Evolutionary conservation across 2,888 invertebrate genomes (phyloP), one percentile per base, ranked within the genome.

Genomic region (Parnassius apollo): DNA sequence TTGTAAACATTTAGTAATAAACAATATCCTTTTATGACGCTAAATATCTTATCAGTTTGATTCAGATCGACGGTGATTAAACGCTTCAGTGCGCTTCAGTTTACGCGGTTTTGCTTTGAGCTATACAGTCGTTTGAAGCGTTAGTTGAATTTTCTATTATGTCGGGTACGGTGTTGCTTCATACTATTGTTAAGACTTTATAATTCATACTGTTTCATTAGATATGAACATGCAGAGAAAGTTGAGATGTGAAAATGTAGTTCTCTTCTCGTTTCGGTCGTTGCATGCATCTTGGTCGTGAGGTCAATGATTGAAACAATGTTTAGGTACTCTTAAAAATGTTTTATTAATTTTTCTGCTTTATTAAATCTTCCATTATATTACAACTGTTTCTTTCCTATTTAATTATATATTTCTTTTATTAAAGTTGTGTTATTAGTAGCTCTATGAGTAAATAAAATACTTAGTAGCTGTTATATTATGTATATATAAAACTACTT

Each of bases 1-100:
- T 61, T 69, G 57, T 51, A 52, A 62, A 35, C 52, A 57, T 52
- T 56, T n/a, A 52, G 22, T n/a, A n/a, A 25, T 44, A 22, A 35
- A 35, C 61, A 65, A 54, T 60, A 59, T 65, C 61, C 62, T 63
- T 61, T 64, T 55, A 61, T 58, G 48, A 64, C 35, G 4, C 66
- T 66, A 57, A 70, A 69, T 87, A 88, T 86, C 88, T 88, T 85
- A 88, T 88, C 88, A 73, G 72, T 70, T 76, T 74, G 75, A 70
- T 74, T 75, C 75, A 72, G 65, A 66, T 72, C 65, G 66, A 68
- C 69, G 61, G 66, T 69, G 70, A 71, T 68, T 61, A 71, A 73
- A 57, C 48, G 48, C 66, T 76, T 66, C 75, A 77, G 75, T 80
- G 81, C 71, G 76, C 71, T 68, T 69, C 73, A 71, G 74, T 80